Percentiles rank a stretch among this genome's conserved stretches.
These are phyloP conservation scores for Ylistrum balloti DNA, from an alignment of 1,140 invertebrate genomes.

Conservation along the genomic window DNA sequence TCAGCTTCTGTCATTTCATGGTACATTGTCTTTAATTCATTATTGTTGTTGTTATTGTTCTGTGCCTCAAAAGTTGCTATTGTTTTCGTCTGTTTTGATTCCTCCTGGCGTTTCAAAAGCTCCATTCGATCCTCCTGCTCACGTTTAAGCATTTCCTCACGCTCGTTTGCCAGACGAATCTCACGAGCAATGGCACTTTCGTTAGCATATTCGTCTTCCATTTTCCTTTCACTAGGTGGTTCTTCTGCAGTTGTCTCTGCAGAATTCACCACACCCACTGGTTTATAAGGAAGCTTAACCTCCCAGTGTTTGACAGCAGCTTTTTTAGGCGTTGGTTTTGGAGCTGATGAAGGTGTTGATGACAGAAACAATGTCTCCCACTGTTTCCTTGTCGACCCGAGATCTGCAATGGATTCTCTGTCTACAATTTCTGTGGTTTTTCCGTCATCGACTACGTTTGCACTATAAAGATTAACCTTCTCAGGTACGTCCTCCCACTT, in stretches of 20 bases:
- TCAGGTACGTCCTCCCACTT: slow-evolving; percentile 68
- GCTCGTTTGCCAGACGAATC: slow-evolving; percentile 84
- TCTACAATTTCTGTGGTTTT: slow-evolving; percentile 76
- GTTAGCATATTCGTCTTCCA: slow-evolving; percentile 69
- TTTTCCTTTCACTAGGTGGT: slow-evolving; percentile 48
- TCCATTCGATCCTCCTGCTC: slow-evolving; percentile 74
- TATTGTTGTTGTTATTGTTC: slow-evolving; percentile 64
- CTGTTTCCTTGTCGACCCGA: slow-evolving; percentile 71
- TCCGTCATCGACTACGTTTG: slow-evolving; percentile 75
- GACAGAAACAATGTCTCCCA: slow-evolving; percentile 74
- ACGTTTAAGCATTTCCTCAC: slow-evolving; percentile 80
- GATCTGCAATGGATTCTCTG: slow-evolving; percentile 77
- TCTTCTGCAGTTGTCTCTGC: slow-evolving; percentile 46
- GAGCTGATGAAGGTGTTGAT: slow-evolving; percentile 22
- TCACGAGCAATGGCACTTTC: slow-evolving; percentile 86
- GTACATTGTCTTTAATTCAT: slow-evolving; percentile 72
- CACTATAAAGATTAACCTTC: slow-evolving; percentile 76
- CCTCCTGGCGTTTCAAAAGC: slow-evolving; percentile 64
- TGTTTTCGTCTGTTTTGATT: slow-evolving; percentile 52
- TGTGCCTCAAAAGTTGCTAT: slow-evolving; percentile 62
- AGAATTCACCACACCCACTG: slow-evolving; percentile 17
- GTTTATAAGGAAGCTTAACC: slow-evolving; percentile 71
- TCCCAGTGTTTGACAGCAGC: slow-evolving; percentile 73
- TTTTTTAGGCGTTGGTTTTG: slow-evolving; percentile 54
- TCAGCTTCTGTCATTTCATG: slow-evolving; percentile 80